These are phyloP conservation scores for Dryas iulia DNA, from an alignment of 1,140 invertebrate genomes.

Conservation along the genomic window DNA sequence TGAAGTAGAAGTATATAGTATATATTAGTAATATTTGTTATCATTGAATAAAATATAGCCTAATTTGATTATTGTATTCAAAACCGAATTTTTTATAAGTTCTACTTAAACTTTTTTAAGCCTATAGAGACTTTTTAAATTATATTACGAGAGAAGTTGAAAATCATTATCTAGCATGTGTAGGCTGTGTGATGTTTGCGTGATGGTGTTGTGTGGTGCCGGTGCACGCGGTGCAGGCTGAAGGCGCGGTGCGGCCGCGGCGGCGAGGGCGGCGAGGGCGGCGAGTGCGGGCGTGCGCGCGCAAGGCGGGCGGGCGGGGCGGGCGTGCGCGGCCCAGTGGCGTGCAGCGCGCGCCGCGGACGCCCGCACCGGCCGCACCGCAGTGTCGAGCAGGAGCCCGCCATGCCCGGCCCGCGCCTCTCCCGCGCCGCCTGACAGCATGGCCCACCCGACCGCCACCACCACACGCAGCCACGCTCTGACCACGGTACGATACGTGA, in stretches of 20 bases:
- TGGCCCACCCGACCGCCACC: slow-evolving; percentile 74
- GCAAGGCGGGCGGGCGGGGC: slow-evolving; percentile 53
- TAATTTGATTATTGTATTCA: no score
- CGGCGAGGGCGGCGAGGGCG: slow-evolving; percentile 37
- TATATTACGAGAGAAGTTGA: slow-evolving; percentile 35
- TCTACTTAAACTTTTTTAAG: no score
- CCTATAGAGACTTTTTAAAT: no score
- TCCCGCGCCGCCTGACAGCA: slow-evolving; percentile 77
- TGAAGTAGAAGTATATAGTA: no score
- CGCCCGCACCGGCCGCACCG: slow-evolving; percentile 74
- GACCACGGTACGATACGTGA: slow-evolving; percentile 66
- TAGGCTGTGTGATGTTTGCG: slow-evolving; percentile 47
- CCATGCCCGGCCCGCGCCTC: slow-evolving; percentile 76
- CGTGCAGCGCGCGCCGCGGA: slow-evolving; percentile 74
- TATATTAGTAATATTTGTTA: no score
- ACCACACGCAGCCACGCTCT: slow-evolving; percentile 77
- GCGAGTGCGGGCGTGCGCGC: slow-evolving; percentile 41
- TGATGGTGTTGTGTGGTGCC: slow-evolving; percentile 41
- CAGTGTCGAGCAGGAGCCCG: slow-evolving; percentile 75
- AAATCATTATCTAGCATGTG: slow-evolving; percentile 62
- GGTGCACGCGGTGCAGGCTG: slow-evolving; percentile 60
- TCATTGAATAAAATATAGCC: no score
- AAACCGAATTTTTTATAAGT: no score
- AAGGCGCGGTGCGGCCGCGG: slow-evolving; percentile 41
- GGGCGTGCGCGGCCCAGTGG: slow-evolving; percentile 70